phyloP scores from a whole-genome alignment of 2,113 vertebrate genomes.

The Orthonyx spaldingii region DNA sequence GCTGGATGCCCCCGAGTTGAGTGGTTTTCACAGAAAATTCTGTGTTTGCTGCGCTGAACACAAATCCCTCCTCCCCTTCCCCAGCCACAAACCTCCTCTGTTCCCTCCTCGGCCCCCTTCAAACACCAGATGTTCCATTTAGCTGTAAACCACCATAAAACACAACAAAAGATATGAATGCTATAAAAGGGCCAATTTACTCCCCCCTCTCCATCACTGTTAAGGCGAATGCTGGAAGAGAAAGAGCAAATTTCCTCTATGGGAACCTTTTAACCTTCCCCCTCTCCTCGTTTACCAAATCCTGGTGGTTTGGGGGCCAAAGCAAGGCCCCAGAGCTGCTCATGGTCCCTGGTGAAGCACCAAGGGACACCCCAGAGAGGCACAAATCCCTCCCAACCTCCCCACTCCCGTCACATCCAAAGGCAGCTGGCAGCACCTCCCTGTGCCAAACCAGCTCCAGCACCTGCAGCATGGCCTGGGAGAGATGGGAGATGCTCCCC shows the following conservation, averaged over 20 bases:
- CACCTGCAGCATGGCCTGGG: rapidly evolving
- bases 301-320: background rate
- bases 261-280: background rate
- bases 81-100: background rate
- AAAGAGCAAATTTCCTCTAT: background rate
- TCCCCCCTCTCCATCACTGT: background rate
- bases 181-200: slow-evolving; percentile 24
- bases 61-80: background rate
- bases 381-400: background rate
- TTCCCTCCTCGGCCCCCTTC: background rate
- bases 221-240: background rate
- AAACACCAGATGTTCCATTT: slow-evolving; percentile 62
- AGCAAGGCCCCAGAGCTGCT: background rate
- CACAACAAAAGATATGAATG: slow-evolving; percentile 17
- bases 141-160: slow-evolving; percentile 56
- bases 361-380: background rate
- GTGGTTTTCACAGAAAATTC: background rate
- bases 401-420: background rate
- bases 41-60: background rate
- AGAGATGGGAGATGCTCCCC: background rate
- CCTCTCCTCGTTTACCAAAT: background rate
- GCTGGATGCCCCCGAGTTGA: rapidly evolving
- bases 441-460: background rate
- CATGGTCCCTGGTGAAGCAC: rapidly evolving
- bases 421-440: background rate